phyloP scores from a whole-genome alignment of 2,888 invertebrate genomes.

The Notodonta dromedarius region DNA sequence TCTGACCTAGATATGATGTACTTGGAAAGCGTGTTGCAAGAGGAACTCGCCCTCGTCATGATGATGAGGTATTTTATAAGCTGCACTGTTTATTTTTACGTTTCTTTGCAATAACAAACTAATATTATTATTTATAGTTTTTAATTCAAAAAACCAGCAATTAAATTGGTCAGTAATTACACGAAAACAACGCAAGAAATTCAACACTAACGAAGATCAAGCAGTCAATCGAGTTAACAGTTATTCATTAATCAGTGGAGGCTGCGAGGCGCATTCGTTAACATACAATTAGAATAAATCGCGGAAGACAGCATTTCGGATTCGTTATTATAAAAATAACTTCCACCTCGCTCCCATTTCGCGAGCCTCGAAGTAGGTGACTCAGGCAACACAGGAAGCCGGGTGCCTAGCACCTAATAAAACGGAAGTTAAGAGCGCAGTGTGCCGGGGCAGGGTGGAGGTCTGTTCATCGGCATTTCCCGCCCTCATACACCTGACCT shows the following conservation, averaged over 20 bases:
- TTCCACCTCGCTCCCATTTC: constrained; percentile 44
- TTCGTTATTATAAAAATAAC: constrained; percentile 44
- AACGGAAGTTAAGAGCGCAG: constrained; percentile 71
- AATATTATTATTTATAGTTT: neutral
- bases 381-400: constrained; percentile 58
- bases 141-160: too few relatives aligned
- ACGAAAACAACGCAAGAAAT: constrained; percentile 17
- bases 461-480: constrained; percentile 75
- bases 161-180: too few relatives aligned
- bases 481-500: constrained; percentile 83
- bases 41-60: constrained; percentile 96
- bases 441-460: constrained; percentile 54
- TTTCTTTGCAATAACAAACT: neutral
- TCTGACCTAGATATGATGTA: constrained; percentile 99
- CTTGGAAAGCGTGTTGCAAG: constrained; percentile 97
- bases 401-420: constrained; percentile 66
- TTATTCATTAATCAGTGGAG: constrained; percentile 59
- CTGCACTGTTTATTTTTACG: constrained; percentile 28
- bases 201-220: constrained; percentile 52
- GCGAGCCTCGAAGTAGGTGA: constrained; percentile 41
- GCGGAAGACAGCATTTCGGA: constrained; percentile 37
- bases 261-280: constrained; percentile 56
- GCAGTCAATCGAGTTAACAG: constrained; percentile 50
- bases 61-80: constrained; percentile 91
- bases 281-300: constrained; percentile 65